Base-by-base conservation (phyloP, 23 tunicate genomes). In the Phallusia fumigata region DNA sequence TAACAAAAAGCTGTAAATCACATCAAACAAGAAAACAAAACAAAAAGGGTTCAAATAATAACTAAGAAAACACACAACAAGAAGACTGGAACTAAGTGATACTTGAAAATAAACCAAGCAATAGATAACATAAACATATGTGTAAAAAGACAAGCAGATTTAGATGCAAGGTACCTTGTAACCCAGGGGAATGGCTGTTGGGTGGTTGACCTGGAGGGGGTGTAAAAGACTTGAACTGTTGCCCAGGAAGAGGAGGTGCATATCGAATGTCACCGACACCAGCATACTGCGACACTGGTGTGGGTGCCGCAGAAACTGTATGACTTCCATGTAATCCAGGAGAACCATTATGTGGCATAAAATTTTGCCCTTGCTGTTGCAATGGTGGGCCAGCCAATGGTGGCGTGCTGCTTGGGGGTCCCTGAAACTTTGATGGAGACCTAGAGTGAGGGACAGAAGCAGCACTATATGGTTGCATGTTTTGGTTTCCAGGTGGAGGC, bases 191-290 rank as follows among this genome's bases (percentile, higher is more conserved):
- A 74, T 74, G 78, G 18, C 69, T 58, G 69, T 58, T 58, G 8
- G 78, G 78, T 10, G 78, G 44, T 10, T 74, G 78, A 3, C 40
- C 44, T 28, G 78, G 78, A 3, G 78, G 78, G 12, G 78, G 78
- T 21, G 78, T 74, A 33, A 74, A 33, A 21, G 78, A 74, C 30
- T 74, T 74, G n/a, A 74, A 33, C 10, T 35, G 81, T 30, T 77
- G 81, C 3, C 81, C 81, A 19, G 81, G 58, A 28, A 77, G 36
- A 5, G 81, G 81, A 30, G 81, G 36, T 22, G 74, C 28, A 24
- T 58, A 58, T 3, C 69, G 69, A 58, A 58, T 24, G 26, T 58
- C 69, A 58, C 28, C 69, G 13, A 58, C 16, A 13, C 69, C 69
- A 21, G 15, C 69, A 58, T 74, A 34, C 13, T 31, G 34, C 0